Base-by-base conservation (phyloP, 2,797 vertebrate species). In the Gymnocypris eckloni region DNA sequence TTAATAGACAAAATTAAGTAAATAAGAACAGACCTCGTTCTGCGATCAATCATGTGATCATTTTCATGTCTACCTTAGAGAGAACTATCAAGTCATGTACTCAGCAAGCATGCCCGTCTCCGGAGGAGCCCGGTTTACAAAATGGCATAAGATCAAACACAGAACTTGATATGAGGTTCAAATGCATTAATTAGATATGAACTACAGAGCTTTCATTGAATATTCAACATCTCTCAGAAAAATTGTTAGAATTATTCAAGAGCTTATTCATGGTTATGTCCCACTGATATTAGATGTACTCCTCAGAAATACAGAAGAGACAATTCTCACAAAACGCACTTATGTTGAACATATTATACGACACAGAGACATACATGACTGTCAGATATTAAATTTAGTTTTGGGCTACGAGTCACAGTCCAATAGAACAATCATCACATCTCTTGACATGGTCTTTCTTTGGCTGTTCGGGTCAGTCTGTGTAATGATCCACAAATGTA, bases 171-270 rank as follows among this genome's bases (percentile, higher is more conserved):
- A 70, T 61, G 75, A 83, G 56, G 85, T 86, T 75, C 70, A 72
- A 83, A 86, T 86, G 75, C 79, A 85, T 87, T 86, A 87, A 90
- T 90, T 89, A 90, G 76, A 86, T 72, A 89, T 86, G 82, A 87
- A 86, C 70, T 82, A 82, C 75, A 79, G 61, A 76, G 77, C 71
- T 79, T 78, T 81, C 76, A 81, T 70, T 86, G 83, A 83, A 86
- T 83, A 86, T 89, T 89, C 80, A 83, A 78, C 70, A 86, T 75
- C 81, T 89, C 79, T 28, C 20, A 43, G 54, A 69, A 76, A 80
- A 86, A 52, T 66, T 59, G 66, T 73, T 76, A 33, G 69, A 84
- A 81, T 80, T 82, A 85, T 72, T 78, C 73, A 82, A 64, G 66
- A 82, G 78, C 50, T 18, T 77, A 76, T 82, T 54, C 82, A 69